A percentile compares a stretch with the other conserved stretches of the same genome.
These are phyloP conservation scores for Syngnathus floridae DNA, from an alignment of 2,113 vertebrate species.

Conservation along the genomic window DNA sequence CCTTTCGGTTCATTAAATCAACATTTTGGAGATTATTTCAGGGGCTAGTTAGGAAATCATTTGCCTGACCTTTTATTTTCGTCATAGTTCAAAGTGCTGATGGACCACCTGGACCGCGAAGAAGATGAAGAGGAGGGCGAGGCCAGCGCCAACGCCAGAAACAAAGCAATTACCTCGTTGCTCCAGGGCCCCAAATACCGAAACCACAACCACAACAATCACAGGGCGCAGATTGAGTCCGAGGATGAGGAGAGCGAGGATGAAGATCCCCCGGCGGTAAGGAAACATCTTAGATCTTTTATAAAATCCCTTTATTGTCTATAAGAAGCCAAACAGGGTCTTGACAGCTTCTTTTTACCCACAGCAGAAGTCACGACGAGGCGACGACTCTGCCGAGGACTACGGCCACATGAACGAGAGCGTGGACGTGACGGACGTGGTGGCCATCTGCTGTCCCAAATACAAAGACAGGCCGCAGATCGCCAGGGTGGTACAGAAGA, in stretches of 20 bases:
- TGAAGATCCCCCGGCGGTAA: conserved; percentile 81
- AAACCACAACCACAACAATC: conserved; percentile 86
- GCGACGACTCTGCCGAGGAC: conserved; percentile 84
- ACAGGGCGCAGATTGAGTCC: conserved; percentile 76
- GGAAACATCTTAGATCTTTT: not conserved
- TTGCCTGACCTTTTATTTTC: not conserved
- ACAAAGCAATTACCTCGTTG: conserved; percentile 94
- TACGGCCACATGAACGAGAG: conserved; percentile 85
- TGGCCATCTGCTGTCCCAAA: conserved; percentile 96
- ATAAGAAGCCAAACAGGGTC: not conserved
- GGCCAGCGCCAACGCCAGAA: conserved; percentile 88
- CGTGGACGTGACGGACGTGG: conserved; percentile 92
- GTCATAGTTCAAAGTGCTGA: conserved; percentile 88
- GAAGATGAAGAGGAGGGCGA: conserved; percentile 76
- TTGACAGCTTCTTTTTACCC: conserved; percentile 2
- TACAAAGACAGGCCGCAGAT: conserved; percentile 99
- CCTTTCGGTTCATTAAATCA: not conserved
- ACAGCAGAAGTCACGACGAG: conserved; percentile 85
- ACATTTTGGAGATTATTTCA: not conserved
- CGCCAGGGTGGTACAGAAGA: conserved; percentile 95
- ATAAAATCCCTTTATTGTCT: not conserved
- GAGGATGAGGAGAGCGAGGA: conserved; percentile 97
- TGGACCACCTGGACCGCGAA: conserved; percentile 89
- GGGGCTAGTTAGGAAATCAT: not conserved
- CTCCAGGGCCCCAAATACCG: conserved; percentile 83